Evolutionary conservation across 1,140 invertebrate genomes (phyloP).

Genomic region (Eumaeus atala): DNA sequence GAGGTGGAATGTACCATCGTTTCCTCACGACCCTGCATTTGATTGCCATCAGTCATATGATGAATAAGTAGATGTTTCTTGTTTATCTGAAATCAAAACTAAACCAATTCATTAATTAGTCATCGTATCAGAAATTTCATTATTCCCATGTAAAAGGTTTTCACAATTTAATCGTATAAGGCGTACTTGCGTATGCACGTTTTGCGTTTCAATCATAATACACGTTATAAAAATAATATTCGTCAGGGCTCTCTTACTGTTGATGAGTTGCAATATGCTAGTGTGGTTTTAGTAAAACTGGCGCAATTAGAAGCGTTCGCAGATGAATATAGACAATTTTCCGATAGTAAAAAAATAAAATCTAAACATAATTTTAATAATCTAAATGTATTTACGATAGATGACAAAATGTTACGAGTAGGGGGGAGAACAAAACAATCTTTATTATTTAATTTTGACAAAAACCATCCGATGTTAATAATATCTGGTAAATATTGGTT

Average conservation of each 20-base stretch:
- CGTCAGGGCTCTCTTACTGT: background rate
- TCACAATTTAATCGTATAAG: conserved; percentile 18
- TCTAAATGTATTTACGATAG: conserved; percentile 10
- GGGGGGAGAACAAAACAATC: conserved; percentile 19
- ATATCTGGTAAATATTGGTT: conserved; percentile 24
- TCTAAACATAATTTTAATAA: background rate
- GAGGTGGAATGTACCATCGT: conserved; percentile 19
- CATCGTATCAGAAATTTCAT: background rate
- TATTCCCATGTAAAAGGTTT: conserved; percentile 18
- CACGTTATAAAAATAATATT: background rate
- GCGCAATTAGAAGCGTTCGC: conserved; percentile 12
- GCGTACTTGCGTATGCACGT: conserved; percentile 19
- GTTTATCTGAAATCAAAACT: conserved; percentile 17
- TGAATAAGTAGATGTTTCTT: background rate
- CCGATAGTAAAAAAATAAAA: background rate
- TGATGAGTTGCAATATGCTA: conserved; percentile 7
- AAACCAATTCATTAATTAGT: background rate
- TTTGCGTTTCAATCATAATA: conserved; percentile 18
- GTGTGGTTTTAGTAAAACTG: background rate
- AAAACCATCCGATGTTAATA: conserved; percentile 27
- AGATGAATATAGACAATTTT: background rate
- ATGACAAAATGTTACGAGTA: conserved; percentile 14
- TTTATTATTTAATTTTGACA: background rate
- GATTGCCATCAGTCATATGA: background rate
- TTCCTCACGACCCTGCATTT: conserved; percentile 14